Evolutionary conservation across 2,888 invertebrate genomes (phyloP).

Genomic region (Neoscelio sp.): DNA sequence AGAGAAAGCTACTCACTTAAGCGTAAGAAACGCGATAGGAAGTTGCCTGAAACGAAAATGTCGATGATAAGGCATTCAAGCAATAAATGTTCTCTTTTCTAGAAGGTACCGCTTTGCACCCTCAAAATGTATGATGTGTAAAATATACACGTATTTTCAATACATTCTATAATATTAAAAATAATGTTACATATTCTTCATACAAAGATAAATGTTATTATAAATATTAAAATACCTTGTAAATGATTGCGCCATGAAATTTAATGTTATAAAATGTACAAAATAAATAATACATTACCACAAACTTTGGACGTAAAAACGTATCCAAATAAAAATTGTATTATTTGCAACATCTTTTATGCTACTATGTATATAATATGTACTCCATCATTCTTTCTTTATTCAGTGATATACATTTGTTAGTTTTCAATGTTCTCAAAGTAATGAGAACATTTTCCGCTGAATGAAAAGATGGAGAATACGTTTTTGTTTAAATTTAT

Average conservation of each 20-base stretch:
- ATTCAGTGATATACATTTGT: constrained; percentile 38
- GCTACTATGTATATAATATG: no score
- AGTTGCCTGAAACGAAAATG: constrained; percentile 67
- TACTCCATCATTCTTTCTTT: constrained; percentile 7
- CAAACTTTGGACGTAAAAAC: no score
- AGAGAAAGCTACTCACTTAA: constrained; percentile 62
- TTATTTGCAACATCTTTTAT: no score
- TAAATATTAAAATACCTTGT: neutral
- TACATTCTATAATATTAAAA: neutral
- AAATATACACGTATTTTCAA: constrained; percentile 27
- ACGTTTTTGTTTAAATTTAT: neutral
- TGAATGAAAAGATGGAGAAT: constrained; percentile 1
- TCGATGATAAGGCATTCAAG: constrained; percentile 64
- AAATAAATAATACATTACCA: constrained; percentile 17
- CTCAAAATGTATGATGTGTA: constrained; percentile 26
- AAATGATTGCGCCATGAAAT: neutral
- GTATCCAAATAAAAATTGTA: no score
- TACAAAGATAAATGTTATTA: no score
- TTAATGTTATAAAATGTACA: neutral
- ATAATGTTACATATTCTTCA: neutral
- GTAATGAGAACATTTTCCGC: constrained; percentile 16
- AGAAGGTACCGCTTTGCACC: constrained; percentile 28
- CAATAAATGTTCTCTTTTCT: constrained; percentile 56
- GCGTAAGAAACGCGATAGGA: constrained; percentile 69
- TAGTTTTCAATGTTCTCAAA: constrained; percentile 5